phyloP scores from a whole-genome alignment of 2,113 vertebrate species.

The Grallaria varia region DNA sequence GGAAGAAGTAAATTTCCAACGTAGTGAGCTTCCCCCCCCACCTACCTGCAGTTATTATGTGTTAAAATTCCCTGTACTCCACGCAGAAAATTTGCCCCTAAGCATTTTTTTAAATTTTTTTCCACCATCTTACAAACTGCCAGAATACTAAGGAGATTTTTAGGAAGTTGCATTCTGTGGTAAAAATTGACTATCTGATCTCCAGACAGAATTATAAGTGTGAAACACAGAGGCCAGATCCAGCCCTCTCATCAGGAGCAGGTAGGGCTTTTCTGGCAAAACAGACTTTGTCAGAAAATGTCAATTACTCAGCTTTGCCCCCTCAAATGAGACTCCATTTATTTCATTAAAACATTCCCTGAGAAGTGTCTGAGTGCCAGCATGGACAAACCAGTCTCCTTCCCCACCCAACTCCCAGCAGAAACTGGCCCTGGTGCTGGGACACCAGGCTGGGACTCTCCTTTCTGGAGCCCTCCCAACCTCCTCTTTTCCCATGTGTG shows the following conservation, averaged over 20 bases:
- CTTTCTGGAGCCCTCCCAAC: not conserved
- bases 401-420: not conserved
- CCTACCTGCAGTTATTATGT: not conserved
- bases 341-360: not conserved
- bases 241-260: not conserved
- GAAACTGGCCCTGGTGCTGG: not conserved
- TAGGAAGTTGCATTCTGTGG: slow-evolving; percentile 5
- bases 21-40: not conserved
- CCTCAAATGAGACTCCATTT: not conserved
- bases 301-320: not conserved
- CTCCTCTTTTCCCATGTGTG: not conserved
- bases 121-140: not conserved
- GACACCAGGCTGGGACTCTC: not conserved
- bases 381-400: not conserved
- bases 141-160: slow-evolving; percentile 26
- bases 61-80: not conserved
- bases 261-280: not conserved
- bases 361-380: not conserved
- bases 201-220: not conserved
- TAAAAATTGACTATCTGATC: slow-evolving; percentile 25
- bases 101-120: not conserved
- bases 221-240: not conserved
- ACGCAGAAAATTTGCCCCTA: slow-evolving; percentile 15
- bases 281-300: not conserved
- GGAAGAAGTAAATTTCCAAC: not conserved